These are phyloP conservation scores for Gandaritis pyraliata DNA, from an alignment of 2,888 invertebrate genomes.

Conservation along the genomic window DNA sequence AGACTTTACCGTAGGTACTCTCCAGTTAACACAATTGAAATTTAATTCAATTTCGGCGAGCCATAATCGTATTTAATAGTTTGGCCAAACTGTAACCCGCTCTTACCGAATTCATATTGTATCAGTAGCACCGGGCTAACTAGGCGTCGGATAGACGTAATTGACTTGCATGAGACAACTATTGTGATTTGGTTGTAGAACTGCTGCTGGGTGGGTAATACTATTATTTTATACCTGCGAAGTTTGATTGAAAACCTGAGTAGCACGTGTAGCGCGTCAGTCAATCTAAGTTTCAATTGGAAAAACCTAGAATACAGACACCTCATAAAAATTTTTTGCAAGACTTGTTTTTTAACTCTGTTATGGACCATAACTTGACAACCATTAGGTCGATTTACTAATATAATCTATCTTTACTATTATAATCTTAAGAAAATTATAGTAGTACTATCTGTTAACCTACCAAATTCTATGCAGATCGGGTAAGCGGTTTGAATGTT, in stretches of 20 bases:
- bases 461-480: too few species aligned
- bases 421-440: too few species aligned
- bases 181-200: slow-evolving; percentile 72
- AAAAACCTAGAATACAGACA: too few species aligned
- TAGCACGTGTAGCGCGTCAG: background rate
- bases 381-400: too few species aligned
- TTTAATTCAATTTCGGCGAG: slow-evolving; percentile 65
- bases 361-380: too few species aligned
- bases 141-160: slow-evolving; percentile 78
- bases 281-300: background rate
- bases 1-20: slow-evolving; percentile 46
- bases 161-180: slow-evolving; percentile 79
- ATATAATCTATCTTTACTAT: too few species aligned
- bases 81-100: slow-evolving; percentile 65
- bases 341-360: too few species aligned
- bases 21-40: slow-evolving; percentile 62
- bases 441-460: too few species aligned
- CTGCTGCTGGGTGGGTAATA: slow-evolving; percentile 44
- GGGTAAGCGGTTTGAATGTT: too few species aligned
- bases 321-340: too few species aligned
- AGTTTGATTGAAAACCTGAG: slow-evolving; percentile 30
- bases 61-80: slow-evolving; percentile 72
- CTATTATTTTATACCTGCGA: slow-evolving; percentile 46
- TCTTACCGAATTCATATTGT: slow-evolving; percentile 73
- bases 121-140: slow-evolving; percentile 73